Evolutionary conservation across 2,888 invertebrate genomes (phyloP).

Genomic region (Hetaerina titia): DNA sequence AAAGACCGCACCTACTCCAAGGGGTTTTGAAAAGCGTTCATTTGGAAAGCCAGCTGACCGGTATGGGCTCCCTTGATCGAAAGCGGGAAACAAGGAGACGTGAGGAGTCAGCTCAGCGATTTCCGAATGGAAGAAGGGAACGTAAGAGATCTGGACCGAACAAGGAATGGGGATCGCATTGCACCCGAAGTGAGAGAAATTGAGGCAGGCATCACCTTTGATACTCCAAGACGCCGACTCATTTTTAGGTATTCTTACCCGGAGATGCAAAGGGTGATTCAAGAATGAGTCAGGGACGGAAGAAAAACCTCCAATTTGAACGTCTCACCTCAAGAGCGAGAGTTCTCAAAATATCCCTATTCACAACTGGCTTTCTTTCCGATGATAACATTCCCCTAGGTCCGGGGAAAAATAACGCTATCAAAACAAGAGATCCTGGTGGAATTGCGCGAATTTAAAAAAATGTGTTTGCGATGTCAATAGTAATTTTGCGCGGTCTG

Average conservation of each 20-base stretch:
- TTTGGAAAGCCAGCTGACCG: background rate
- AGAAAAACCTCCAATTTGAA: background rate
- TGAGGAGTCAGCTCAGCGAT: background rate
- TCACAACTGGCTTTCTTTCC: too few relatives aligned
- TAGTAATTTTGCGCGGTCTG: too few relatives aligned
- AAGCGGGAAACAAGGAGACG: background rate
- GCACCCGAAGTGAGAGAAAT: background rate
- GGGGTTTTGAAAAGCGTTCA: background rate
- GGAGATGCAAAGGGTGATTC: background rate
- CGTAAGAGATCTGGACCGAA: background rate
- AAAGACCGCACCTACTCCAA: background rate
- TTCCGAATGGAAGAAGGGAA: background rate
- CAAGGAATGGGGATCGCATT: background rate
- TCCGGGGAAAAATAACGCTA: too few relatives aligned
- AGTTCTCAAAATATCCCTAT: too few relatives aligned
- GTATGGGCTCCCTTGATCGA: background rate
- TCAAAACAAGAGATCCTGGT: too few relatives aligned
- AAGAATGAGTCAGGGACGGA: background rate
- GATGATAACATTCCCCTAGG: too few relatives aligned
- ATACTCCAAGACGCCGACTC: background rate
- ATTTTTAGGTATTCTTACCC: background rate
- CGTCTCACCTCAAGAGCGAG: background rate
- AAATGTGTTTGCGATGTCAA: too few relatives aligned
- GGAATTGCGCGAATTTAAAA: too few relatives aligned
- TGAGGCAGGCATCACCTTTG: background rate